These are phyloP conservation scores for Agrochola circellaris DNA, from an alignment of 2,888 invertebrate species.

Conservation along the genomic window DNA sequence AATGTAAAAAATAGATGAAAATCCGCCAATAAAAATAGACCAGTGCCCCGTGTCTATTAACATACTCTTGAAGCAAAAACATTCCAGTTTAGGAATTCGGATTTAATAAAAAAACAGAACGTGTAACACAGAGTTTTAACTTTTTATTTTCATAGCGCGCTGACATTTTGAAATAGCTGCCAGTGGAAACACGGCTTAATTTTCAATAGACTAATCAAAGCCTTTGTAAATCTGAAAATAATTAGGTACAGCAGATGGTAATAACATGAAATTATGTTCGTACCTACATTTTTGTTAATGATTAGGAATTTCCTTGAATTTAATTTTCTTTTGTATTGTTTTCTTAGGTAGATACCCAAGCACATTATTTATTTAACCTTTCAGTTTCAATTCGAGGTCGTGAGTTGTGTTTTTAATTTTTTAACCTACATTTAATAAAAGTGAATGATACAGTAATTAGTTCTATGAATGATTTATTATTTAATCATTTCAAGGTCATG, in stretches of 20 bases:
- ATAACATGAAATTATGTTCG: constrained; percentile 14
- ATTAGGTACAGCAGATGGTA: constrained; percentile 1
- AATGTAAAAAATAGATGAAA: not conserved
- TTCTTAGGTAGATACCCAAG: not conserved
- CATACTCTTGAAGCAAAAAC: not conserved
- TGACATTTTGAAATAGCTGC: not conserved
- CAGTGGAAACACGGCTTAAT: not conserved
- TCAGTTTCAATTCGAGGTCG: constrained; percentile 7
- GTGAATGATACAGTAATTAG: not conserved
- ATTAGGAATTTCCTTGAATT: constrained; percentile 8
- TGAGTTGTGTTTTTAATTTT: not conserved
- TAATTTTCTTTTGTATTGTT: constrained; percentile 37
- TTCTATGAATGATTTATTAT: constrained; percentile 9
- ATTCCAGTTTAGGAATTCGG: not conserved
- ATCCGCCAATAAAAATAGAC: not conserved
- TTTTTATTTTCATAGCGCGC: not conserved
- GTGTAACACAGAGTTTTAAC: not conserved
- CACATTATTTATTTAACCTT: constrained; percentile 4
- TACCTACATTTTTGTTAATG: constrained; percentile 17
- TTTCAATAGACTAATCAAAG: constrained; percentile 17
- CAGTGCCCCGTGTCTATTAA: not conserved
- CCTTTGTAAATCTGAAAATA: constrained; percentile 16
- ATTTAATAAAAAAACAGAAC: not conserved
- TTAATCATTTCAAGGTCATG: not conserved
- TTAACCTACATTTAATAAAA: not conserved